phyloP scores from a whole-genome alignment of 2,888 invertebrate species.

The Pachydiplax longipennis region DNA sequence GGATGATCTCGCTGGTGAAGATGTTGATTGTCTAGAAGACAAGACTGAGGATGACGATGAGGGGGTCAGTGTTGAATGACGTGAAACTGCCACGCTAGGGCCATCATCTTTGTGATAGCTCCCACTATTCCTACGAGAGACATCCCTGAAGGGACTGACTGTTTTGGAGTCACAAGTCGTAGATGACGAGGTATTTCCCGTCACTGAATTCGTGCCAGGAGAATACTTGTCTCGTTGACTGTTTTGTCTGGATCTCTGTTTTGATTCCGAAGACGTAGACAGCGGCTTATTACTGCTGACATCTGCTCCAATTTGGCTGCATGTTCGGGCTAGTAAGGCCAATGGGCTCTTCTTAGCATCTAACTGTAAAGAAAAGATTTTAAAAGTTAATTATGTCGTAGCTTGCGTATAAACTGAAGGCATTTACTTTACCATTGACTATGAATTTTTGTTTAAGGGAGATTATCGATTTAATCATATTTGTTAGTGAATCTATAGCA shows the following conservation, averaged over 20 bases:
- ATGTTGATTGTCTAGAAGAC: not conserved
- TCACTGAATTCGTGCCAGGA: slow-evolving; percentile 53
- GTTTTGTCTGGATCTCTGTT: slow-evolving; percentile 54
- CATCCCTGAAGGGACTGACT: not conserved
- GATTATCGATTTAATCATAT: not conserved
- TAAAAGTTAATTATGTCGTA: not conserved
- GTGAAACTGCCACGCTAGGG: not conserved
- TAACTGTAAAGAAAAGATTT: slow-evolving; percentile 75
- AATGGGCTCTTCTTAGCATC: slow-evolving; percentile 97
- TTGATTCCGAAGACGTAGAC: slow-evolving; percentile 60
- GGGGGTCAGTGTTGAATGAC: not conserved
- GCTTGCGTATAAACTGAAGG: not conserved
- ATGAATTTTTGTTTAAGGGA: not conserved
- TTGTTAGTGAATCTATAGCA: not conserved
- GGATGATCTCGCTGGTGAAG: no score
- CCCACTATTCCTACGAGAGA: not conserved
- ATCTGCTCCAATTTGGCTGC: slow-evolving; percentile 92
- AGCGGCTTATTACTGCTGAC: not conserved
- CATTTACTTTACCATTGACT: not conserved
- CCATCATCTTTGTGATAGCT: not conserved
- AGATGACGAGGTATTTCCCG: not conserved
- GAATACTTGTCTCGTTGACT: slow-evolving; percentile 68
- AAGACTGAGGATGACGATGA: not conserved
- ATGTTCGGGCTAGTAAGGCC: slow-evolving; percentile 94
- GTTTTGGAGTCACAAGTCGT: not conserved